Evolutionary conservation across 2,797 vertebrate genomes (phyloP).

Genomic region (Philypnodon macrostomus): DNA sequence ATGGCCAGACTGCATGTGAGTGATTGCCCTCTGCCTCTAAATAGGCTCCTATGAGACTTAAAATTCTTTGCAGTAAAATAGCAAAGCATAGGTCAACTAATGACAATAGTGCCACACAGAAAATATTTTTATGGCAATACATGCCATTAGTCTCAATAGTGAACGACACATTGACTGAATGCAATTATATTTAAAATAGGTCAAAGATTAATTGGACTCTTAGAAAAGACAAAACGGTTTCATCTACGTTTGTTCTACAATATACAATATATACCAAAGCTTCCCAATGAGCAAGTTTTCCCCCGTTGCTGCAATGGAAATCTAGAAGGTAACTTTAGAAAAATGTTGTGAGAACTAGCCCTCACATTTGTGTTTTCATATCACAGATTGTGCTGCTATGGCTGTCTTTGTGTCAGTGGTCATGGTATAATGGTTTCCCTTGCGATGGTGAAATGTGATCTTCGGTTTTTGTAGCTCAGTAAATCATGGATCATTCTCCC

Average conservation of each 20-base stretch:
- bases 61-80: constrained; percentile 60
- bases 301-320: constrained; percentile 15
- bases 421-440: constrained; percentile 70
- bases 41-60: constrained; percentile 59
- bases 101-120: constrained; percentile 47
- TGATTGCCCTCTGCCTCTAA: constrained; percentile 63
- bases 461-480: constrained; percentile 56
- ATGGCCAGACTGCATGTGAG: constrained; percentile 56
- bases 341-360: constrained; percentile 49
- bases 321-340: constrained; percentile 30
- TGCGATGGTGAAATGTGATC: constrained; percentile 72
- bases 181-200: constrained; percentile 18
- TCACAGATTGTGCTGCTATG: constrained; percentile 55
- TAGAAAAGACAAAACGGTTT: no score
- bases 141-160: constrained; percentile 9
- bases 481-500: constrained; percentile 68
- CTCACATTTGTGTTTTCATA: constrained; percentile 36
- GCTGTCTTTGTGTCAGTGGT: constrained; percentile 65
- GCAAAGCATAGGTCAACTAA: constrained; percentile 56
- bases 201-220: constrained; percentile 8
- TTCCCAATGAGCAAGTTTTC: neutral
- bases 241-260: no score
- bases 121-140: constrained; percentile 29
- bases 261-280: neutral
- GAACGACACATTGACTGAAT: neutral